phyloP scores from a whole-genome alignment of 2,888 invertebrate genomes.

The Pollenia labialis region DNA sequence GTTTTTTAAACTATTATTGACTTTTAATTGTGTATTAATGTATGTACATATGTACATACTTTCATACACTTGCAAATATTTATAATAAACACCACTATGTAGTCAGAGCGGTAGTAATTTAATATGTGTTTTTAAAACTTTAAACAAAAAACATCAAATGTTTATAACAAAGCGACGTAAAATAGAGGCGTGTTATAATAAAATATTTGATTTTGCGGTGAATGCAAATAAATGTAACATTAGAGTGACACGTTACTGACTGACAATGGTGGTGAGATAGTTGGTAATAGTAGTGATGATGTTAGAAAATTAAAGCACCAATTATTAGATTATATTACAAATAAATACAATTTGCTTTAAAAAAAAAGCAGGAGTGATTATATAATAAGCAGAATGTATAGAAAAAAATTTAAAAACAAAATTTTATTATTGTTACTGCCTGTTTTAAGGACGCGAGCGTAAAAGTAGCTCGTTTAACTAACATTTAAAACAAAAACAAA shows the following conservation, averaged over 20 bases:
- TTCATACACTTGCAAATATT: neutral
- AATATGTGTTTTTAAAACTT: constrained; percentile 41
- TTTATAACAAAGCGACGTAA: constrained; percentile 4
- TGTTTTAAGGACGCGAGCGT: no score
- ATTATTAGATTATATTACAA: constrained; percentile 23
- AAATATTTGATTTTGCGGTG: constrained; percentile 60
- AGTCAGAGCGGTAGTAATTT: constrained; percentile 52
- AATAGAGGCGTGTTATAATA: constrained; percentile 46
- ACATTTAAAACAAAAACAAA: no score
- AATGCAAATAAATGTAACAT: constrained; percentile 61
- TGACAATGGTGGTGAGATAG: constrained; percentile 49
- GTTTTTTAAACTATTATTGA: neutral
- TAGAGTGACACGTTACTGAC: constrained; percentile 61
- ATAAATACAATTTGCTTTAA: neutral
- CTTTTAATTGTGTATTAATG: constrained; percentile 28
- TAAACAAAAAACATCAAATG: neutral
- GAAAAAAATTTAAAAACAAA: neutral
- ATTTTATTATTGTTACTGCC: no score
- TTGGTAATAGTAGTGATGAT: constrained; percentile 20
- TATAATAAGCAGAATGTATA: neutral
- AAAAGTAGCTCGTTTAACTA: no score
- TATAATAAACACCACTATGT: constrained; percentile 31
- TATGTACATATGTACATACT: neutral
- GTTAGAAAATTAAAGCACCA: constrained; percentile 6
- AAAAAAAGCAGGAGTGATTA: neutral